phyloP scores from a whole-genome alignment of 1,140 invertebrate genomes.

The Orchestia grillus region DNA sequence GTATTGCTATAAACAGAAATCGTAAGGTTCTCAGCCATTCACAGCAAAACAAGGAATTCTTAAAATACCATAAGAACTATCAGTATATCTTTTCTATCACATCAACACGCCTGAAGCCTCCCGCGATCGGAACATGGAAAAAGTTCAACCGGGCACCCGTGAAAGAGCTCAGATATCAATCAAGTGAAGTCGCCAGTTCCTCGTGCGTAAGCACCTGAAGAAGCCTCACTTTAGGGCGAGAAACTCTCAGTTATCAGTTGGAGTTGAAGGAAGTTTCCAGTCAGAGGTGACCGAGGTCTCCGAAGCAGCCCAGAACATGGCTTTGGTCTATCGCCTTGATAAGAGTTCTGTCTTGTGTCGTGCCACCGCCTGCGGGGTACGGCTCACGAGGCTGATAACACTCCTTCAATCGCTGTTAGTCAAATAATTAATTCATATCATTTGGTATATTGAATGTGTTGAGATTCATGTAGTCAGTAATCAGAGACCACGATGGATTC shows the following conservation, averaged over 20 bases:
- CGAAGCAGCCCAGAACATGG: conserved; percentile 25
- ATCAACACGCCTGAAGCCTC: not conserved
- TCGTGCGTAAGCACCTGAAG: not conserved
- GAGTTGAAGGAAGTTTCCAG: not conserved
- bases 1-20: too few relatives aligned
- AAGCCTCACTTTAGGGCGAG: not conserved
- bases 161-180: not conserved
- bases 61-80: not conserved
- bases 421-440: not conserved
- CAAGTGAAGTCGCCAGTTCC: not conserved
- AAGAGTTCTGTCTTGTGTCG: not conserved
- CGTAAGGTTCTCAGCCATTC: not conserved
- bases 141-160: not conserved
- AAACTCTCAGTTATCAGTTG: conserved; percentile 14
- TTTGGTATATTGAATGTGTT: not conserved
- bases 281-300: not conserved
- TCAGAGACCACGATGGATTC: not conserved
- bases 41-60: not conserved
- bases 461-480: not conserved
- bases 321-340: conserved; percentile 32
- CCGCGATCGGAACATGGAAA: not conserved
- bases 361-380: not conserved
- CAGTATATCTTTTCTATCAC: not conserved
- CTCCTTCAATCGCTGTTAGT: not conserved
- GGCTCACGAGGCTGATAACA: not conserved